Evolutionary conservation across 1,140 invertebrate species (phyloP).

Genomic region (Nebria ingens): DNA sequence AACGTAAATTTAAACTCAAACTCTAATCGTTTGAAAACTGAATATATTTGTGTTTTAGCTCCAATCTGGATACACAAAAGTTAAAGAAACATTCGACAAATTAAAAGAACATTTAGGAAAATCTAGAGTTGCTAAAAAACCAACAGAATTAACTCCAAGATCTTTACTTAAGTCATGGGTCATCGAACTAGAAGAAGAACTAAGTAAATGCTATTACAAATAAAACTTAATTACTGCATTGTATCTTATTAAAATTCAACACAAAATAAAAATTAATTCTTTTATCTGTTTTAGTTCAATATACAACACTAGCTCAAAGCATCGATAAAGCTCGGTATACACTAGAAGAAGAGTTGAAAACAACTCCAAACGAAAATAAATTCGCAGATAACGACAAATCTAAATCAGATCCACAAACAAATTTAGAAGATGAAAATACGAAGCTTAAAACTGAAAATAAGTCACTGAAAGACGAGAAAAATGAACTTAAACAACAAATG

Average conservation of each 20-base stretch:
- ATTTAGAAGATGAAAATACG: constrained; percentile 35
- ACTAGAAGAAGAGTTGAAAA: constrained; percentile 36
- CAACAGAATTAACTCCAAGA: constrained; percentile 58
- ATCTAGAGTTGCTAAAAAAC: constrained; percentile 53
- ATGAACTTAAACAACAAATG: constrained; percentile 45
- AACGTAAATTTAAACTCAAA: constrained; percentile 33
- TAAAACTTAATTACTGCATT: constrained; percentile 8
- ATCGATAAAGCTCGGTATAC: constrained; percentile 43
- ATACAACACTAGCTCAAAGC: constrained; percentile 49
- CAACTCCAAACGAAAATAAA: constrained; percentile 35
- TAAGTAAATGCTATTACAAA: constrained; percentile 40
- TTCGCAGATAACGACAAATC: constrained; percentile 21
- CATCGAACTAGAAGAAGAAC: constrained; percentile 67
- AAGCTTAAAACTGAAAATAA: constrained; percentile 38
- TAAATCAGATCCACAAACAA: constrained; percentile 22
- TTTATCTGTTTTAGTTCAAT: constrained; percentile 43
- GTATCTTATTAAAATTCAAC: constrained; percentile 11
- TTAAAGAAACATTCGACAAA: no score
- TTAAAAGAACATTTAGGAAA: constrained; percentile 42
- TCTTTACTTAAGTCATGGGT: constrained; percentile 65
- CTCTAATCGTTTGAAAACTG: constrained; percentile 38
- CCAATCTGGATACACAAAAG: no score
- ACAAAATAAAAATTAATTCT: constrained; percentile 14
- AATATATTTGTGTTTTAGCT: no score
- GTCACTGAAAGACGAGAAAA: constrained; percentile 43